Conservation (phyloP, 2,113 vertebrate species). For the Trematocara variabile region DNA sequence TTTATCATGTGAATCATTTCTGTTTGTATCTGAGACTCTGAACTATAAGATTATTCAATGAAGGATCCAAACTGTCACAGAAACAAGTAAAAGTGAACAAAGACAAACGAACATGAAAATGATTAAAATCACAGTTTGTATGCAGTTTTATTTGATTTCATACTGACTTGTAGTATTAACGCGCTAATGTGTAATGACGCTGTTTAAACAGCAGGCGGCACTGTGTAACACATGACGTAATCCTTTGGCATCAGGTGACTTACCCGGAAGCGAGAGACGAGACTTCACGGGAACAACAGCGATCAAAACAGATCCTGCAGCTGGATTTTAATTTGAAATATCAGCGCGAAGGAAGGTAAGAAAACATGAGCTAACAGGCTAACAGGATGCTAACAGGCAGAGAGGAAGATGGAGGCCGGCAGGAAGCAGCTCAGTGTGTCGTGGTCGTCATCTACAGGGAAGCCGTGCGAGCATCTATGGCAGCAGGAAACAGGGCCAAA, state of each 20-base stretch:
- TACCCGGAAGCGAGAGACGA: slow-evolving; percentile 3
- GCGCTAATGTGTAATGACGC: not conserved
- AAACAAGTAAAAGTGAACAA: not conserved
- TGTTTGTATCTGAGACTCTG: not conserved
- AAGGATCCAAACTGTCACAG: not conserved
- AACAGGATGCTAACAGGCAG: not conserved
- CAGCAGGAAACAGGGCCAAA: not conserved
- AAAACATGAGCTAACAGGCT: not conserved
- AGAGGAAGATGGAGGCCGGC: not conserved
- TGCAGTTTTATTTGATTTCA: not conserved
- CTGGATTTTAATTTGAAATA: slow-evolving; percentile 5
- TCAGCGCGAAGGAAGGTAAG: slow-evolving; percentile 39
- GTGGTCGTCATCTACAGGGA: not conserved
- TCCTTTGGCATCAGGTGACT: not conserved
- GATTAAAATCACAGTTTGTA: not conserved
- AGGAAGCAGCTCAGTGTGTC: not conserved
- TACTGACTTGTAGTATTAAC: not conserved
- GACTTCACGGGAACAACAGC: not conserved
- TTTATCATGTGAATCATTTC: not conserved
- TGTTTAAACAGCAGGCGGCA: not conserved
- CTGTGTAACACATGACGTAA: not conserved
- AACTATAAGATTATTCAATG: not conserved
- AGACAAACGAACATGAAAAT: not conserved
- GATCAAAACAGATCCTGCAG: not conserved
- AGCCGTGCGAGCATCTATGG: not conserved